Conservation (phyloP, 2,888 invertebrate species). For the Caprella mutica region DNA sequence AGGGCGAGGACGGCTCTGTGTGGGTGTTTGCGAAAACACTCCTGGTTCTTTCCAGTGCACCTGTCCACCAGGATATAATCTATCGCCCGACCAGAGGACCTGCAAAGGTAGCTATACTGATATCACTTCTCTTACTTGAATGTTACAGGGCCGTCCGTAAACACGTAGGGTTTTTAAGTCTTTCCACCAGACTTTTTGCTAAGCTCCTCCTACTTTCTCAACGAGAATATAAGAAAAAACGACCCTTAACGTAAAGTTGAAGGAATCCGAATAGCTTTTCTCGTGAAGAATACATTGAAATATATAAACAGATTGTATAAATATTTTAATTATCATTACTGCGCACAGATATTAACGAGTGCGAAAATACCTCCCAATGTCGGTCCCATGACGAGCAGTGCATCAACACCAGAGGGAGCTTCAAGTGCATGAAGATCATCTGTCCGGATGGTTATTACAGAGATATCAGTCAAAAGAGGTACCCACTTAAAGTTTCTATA, state of each 20-base stretch:
- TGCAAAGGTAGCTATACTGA: conserved; percentile 44
- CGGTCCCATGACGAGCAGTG: conserved; percentile 42
- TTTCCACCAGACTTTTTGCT: too few relatives aligned
- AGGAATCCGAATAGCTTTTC: too few relatives aligned
- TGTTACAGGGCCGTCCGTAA: too few relatives aligned
- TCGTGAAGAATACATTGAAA: too few relatives aligned
- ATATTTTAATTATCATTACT: too few relatives aligned
- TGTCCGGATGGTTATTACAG: conserved; percentile 76
- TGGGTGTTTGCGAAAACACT: conserved; percentile 18
- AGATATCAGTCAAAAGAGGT: conserved; percentile 70
- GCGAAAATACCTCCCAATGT: conserved; percentile 41
- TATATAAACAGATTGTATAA: too few relatives aligned
- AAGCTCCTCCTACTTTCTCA: too few relatives aligned
- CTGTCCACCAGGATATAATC: conserved; percentile 36
- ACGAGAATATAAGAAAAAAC: too few relatives aligned
- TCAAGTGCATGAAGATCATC: conserved; percentile 52
- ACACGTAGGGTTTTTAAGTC: too few relatives aligned
- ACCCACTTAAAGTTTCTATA: too few relatives aligned
- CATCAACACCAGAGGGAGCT: conserved; percentile 46
- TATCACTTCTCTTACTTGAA: too few relatives aligned
- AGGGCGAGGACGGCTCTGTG: conserved; percentile 23
- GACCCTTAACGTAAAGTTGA: too few relatives aligned
- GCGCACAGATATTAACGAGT: conserved; percentile 48
- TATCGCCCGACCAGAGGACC: conserved; percentile 39
- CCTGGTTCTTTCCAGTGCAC: conserved; percentile 18